Conservation (phyloP, 2,888 invertebrate species). For the Hyposoter dolosus region DNA sequence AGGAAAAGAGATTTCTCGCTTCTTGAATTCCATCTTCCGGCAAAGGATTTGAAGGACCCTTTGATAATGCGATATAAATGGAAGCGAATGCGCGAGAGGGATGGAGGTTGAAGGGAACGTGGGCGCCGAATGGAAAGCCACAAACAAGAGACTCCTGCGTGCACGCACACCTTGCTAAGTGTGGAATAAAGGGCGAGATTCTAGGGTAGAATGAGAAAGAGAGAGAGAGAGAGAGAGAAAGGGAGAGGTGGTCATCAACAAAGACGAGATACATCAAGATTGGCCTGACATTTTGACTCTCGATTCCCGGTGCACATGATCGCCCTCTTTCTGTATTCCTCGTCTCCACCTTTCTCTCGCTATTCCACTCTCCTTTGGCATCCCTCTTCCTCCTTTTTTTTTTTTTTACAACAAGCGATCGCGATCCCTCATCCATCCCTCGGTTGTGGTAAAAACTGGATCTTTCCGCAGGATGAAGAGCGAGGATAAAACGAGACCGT, state of each 20-base stretch:
- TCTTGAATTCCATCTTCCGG: slow-evolving; percentile 72
- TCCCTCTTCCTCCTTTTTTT: slow-evolving; percentile 21
- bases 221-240: slow-evolving; percentile 17
- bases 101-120: slow-evolving; percentile 20
- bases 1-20: slow-evolving; percentile 71
- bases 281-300: slow-evolving; percentile 83
- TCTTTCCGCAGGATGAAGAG: slow-evolving; percentile 69
- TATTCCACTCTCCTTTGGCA: slow-evolving; percentile 32
- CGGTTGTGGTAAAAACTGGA: slow-evolving; percentile 80
- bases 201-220: slow-evolving; percentile 3
- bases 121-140: slow-evolving; percentile 77
- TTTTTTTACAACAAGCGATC: slow-evolving; percentile 67
- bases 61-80: slow-evolving; percentile 82
- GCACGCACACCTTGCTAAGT: slow-evolving; percentile 31
- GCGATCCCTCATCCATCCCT: slow-evolving; percentile 58
- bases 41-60: slow-evolving; percentile 76
- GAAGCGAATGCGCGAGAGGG: slow-evolving; percentile 71
- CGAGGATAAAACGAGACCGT: slow-evolving; percentile 43
- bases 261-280: slow-evolving; percentile 83
- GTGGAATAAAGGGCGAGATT: slow-evolving; percentile 22
- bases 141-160: slow-evolving; percentile 71
- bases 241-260: slow-evolving; percentile 37
- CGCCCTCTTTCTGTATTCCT: slow-evolving; percentile 45
- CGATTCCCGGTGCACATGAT: slow-evolving; percentile 49
- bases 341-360: slow-evolving; percentile 37